These are phyloP conservation scores for Antennarius maculatus DNA, from an alignment of 2,797 vertebrate species.

Conservation along the genomic window DNA sequence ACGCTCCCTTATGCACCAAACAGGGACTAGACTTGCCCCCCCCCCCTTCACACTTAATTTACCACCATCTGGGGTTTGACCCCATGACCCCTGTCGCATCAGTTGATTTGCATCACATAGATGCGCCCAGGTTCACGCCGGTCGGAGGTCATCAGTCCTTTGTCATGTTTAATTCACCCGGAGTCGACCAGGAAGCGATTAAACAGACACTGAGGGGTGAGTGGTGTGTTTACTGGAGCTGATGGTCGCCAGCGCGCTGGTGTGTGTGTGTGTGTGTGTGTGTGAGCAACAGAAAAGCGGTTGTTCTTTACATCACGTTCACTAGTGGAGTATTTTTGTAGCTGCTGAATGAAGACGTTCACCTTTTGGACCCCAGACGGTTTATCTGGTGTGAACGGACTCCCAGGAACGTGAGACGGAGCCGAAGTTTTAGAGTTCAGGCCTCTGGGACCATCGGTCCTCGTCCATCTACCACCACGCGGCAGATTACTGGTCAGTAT, in stretches of 20 bases:
- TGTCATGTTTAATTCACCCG: constrained; percentile 2
- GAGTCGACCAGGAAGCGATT: not conserved
- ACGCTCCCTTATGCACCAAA: not conserved
- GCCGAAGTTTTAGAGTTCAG: too few species aligned
- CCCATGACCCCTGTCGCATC: constrained; percentile 36
- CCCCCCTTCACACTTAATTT: constrained; percentile 5
- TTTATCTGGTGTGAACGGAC: too few species aligned
- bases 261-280: not conserved
- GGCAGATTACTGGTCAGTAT: too few species aligned
- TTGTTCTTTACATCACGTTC: too few species aligned
- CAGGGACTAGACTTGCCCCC: constrained; percentile 25
- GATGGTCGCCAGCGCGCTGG: too few species aligned
- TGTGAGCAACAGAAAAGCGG: too few species aligned
- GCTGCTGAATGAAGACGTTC: not conserved
- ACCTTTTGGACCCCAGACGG: too few species aligned
- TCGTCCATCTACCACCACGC: too few species aligned
- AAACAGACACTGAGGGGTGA: not conserved
- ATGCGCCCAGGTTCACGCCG: not conserved
- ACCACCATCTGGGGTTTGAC: constrained; percentile 58
- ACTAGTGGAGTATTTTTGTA: not conserved
- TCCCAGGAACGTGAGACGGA: too few species aligned
- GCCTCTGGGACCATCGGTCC: too few species aligned
- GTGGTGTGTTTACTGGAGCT: not conserved
- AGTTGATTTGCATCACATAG: constrained; percentile 45
- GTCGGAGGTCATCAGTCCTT: not conserved